Percentiles rank a stretch among this genome's conserved stretches.
Conservation (phyloP, 2,888 invertebrate species). For the Lysandra coridon region DNA sequence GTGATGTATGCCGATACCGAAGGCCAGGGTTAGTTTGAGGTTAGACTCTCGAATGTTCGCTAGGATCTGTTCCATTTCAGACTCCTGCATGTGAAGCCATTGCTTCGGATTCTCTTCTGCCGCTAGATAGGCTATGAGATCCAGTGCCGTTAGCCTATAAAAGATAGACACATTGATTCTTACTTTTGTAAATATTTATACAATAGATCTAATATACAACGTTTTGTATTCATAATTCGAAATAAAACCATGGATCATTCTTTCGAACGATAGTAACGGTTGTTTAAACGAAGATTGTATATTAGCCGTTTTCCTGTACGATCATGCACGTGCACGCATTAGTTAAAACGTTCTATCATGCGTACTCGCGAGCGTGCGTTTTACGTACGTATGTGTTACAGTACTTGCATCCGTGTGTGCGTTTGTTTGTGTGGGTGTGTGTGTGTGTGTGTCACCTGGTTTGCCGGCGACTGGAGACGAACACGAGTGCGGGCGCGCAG, state of each 20-base stretch:
- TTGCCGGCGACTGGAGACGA: conserved; percentile 97
- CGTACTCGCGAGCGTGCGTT: no score
- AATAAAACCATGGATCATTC: no score
- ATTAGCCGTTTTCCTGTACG: no score
- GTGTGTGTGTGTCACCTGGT: conserved; percentile 76
- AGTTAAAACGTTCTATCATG: no score
- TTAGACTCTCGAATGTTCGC: conserved; percentile 90
- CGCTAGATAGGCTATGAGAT: conserved; percentile 94
- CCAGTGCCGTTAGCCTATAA: conserved; percentile 93
- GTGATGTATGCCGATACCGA: conserved; percentile 99
- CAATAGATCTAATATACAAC: no score
- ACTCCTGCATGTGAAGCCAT: conserved; percentile 93
- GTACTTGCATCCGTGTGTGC: neutral
- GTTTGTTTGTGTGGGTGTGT: conserved; percentile 13
- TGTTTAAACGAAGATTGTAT: no score
- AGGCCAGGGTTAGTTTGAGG: conserved; percentile 94
- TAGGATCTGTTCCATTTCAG: conserved; percentile 90
- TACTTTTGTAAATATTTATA: no score
- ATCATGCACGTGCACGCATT: no score
- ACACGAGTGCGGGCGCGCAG: conserved; percentile 93
- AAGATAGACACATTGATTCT: neutral
- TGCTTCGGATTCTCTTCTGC: conserved; percentile 96
- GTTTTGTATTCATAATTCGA: no score
- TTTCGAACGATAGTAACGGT: no score
- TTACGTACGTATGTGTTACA: no score